Percentiles rank a stretch among this genome's conserved stretches.
These are phyloP conservation scores for Incurvaria masculella DNA, from an alignment of 2,888 invertebrate genomes.

Conservation along the genomic window DNA sequence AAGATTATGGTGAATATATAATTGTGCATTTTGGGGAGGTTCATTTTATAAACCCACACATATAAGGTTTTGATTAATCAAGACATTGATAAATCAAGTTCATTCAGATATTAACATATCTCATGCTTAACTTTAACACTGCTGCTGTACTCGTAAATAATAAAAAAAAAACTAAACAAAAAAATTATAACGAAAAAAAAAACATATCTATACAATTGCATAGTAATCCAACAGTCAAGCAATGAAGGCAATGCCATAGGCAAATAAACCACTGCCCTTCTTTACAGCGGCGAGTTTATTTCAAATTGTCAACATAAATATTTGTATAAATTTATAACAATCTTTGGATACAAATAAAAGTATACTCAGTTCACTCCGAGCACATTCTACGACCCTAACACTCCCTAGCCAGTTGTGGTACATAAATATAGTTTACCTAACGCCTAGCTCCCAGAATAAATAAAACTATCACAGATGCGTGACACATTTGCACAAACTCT, in stretches of 20 bases:
- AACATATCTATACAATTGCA: too few species aligned
- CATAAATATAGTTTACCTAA: background rate
- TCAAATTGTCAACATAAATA: conserved; percentile 53
- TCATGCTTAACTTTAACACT: too few species aligned
- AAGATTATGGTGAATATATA: too few species aligned
- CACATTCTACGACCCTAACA: background rate
- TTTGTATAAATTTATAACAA: conserved; percentile 54
- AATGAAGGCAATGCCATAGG: background rate
- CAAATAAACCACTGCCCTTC: background rate
- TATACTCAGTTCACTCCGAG: background rate
- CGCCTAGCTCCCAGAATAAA: conserved; percentile 28
- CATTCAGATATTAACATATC: too few species aligned
- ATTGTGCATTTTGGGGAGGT: too few species aligned
- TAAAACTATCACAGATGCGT: conserved; percentile 52
- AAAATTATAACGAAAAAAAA: too few species aligned
- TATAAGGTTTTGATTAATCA: too few species aligned
- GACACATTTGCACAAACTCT: conserved; percentile 35
- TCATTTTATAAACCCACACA: too few species aligned
- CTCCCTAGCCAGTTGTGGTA: background rate
- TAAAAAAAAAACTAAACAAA: too few species aligned
- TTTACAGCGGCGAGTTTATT: conserved; percentile 24
- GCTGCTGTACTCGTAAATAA: too few species aligned
- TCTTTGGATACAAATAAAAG: conserved; percentile 45
- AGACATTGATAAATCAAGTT: too few species aligned
- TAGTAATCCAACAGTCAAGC: background rate